phyloP scores from a whole-genome alignment of 2,113 vertebrate genomes.

The Capra hircus region DNA sequence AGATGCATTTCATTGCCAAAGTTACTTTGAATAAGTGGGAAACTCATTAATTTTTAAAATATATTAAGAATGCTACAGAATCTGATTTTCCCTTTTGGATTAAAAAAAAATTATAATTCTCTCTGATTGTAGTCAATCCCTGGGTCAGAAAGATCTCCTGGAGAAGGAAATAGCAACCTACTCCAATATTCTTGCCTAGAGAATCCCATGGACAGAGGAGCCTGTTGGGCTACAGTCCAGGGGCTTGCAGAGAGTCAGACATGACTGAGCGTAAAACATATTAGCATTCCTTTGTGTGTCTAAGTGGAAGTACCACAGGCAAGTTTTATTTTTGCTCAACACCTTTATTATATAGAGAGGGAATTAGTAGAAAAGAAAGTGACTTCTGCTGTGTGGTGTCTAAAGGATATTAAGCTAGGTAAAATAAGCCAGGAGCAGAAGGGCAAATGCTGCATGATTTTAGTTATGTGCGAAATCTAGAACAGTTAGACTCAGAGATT shows the following conservation, averaged over 20 bases:
- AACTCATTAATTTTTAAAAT: background rate
- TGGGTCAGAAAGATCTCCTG: background rate
- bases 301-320: background rate
- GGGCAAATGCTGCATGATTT: background rate
- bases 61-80: background rate
- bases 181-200: background rate
- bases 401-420: background rate
- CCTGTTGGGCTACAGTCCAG: background rate
- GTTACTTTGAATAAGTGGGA: background rate
- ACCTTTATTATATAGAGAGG: background rate
- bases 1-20: background rate
- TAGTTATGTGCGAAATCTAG: background rate
- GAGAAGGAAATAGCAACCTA: background rate
- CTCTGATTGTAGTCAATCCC: background rate
- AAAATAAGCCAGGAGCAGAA: background rate
- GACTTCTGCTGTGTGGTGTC: background rate
- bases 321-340: background rate
- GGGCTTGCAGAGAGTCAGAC: background rate
- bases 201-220: background rate
- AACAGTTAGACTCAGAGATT: background rate
- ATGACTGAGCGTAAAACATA: background rate
- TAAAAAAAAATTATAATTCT: background rate
- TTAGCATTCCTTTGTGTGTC: background rate
- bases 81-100: background rate
- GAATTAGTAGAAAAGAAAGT: background rate